phyloP scores from a whole-genome alignment of 1,140 invertebrate species.

The Tenebrio molitor region DNA sequence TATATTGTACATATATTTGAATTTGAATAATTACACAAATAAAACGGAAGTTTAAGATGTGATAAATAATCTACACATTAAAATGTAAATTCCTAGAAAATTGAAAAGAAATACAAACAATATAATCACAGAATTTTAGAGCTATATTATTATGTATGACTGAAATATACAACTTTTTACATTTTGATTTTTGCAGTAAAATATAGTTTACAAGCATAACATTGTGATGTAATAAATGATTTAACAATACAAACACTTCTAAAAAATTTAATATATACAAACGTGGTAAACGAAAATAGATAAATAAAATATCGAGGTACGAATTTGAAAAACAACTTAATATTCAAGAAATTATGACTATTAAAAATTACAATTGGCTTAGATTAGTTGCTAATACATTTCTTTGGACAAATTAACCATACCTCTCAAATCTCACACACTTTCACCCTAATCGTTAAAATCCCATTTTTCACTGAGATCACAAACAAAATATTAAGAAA shows the following conservation, averaged over 20 bases:
- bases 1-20: constrained; percentile 37
- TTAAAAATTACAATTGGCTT: constrained; percentile 44
- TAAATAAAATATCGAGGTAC: constrained; percentile 46
- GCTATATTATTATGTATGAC: constrained; percentile 43
- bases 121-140: constrained; percentile 60
- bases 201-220: constrained; percentile 38
- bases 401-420: constrained; percentile 50
- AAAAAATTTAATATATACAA: constrained; percentile 49
- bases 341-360: constrained; percentile 27
- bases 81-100: constrained; percentile 46
- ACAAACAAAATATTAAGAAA: constrained; percentile 12
- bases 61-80: constrained; percentile 34
- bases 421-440: constrained; percentile 31
- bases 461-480: constrained; percentile 35
- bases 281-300: constrained; percentile 40
- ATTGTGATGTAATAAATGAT: constrained; percentile 48
- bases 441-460: constrained; percentile 37
- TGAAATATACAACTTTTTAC: constrained; percentile 45
- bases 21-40: constrained; percentile 39
- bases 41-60: constrained; percentile 25
- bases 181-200: constrained; percentile 47
- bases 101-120: constrained; percentile 56
- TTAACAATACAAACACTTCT: constrained; percentile 50
- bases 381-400: constrained; percentile 43
- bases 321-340: constrained; percentile 34